Evolutionary conservation across 2,797 vertebrate species (phyloP).

Genomic region (Hoplostethus atlanticus): DNA sequence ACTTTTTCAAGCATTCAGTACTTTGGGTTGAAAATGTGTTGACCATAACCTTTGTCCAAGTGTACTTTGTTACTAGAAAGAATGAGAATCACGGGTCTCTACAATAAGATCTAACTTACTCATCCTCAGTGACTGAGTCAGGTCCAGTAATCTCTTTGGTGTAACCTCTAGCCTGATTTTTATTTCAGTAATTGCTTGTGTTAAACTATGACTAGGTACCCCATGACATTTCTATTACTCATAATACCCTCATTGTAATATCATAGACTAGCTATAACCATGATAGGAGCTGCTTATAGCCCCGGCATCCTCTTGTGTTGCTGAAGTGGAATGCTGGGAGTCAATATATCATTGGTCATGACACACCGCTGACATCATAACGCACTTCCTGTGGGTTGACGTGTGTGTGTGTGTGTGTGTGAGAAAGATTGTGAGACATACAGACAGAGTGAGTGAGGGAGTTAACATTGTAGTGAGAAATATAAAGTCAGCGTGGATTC

Average conservation of each 20-base stretch:
- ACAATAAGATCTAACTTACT: neutral
- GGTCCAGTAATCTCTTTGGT: slow-evolving; percentile 4
- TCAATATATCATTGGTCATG: slow-evolving; percentile 24
- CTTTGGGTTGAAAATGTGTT: neutral
- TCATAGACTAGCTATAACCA: neutral
- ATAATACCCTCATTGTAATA: neutral
- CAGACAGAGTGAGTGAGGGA: slow-evolving; percentile 1
- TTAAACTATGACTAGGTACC: neutral
- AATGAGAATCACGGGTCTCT: neutral
- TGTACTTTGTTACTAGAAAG: neutral
- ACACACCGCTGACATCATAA: slow-evolving; percentile 49
- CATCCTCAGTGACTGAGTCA: slow-evolving; percentile 22
- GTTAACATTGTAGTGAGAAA: neutral
- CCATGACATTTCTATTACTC: slow-evolving; percentile 1
- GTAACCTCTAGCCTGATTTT: neutral
- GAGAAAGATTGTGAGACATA: slow-evolving; percentile 2
- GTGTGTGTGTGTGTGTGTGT: neutral
- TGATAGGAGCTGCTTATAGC: slow-evolving; percentile 9
- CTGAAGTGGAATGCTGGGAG: slow-evolving; percentile 38
- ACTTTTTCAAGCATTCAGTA: neutral
- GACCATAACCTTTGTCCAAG: neutral
- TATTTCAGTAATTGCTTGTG: neutral
- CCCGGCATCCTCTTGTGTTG: slow-evolving; percentile 18
- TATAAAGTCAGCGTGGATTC: neutral
- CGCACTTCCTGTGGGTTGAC: slow-evolving; percentile 36